phyloP scores from a whole-genome alignment of 2,113 vertebrate genomes.

The Cyprinodon tularosa region DNA sequence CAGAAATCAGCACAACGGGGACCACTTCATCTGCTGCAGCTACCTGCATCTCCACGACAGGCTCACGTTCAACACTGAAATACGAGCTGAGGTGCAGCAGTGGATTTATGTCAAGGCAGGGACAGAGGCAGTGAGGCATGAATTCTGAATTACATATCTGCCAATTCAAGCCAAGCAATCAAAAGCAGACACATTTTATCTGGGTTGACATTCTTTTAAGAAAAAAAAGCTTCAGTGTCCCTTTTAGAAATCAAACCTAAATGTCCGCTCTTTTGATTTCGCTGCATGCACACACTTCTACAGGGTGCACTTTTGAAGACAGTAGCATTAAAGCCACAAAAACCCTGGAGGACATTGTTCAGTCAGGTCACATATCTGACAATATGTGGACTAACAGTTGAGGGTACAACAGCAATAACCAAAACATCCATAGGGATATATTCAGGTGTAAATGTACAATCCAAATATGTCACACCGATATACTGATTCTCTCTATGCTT shows the following conservation, averaged over 20 bases:
- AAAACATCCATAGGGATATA: slow-evolving; percentile 8
- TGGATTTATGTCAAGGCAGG: neutral
- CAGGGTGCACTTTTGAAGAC: slow-evolving; percentile 9
- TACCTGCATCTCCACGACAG: slow-evolving; percentile 42
- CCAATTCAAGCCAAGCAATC: slow-evolving; percentile 8
- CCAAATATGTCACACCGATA: neutral
- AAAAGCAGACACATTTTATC: neutral
- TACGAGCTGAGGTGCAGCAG: slow-evolving; percentile 7
- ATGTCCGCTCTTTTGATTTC: neutral
- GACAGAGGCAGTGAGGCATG: neutral
- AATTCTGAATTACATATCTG: slow-evolving; percentile 18
- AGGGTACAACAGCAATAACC: slow-evolving; percentile 14
- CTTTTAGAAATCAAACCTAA: slow-evolving; percentile 2
- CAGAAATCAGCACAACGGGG: slow-evolving; percentile 63
- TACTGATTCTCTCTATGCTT: slow-evolving; percentile 6
- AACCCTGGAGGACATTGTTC: slow-evolving; percentile 32
- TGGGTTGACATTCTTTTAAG: neutral
- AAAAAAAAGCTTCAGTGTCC: neutral
- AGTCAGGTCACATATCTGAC: slow-evolving; percentile 7
- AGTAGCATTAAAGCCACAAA: slow-evolving; percentile 27
- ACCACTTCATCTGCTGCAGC: slow-evolving; percentile 28
- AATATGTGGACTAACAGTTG: slow-evolving; percentile 21
- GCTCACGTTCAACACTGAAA: neutral
- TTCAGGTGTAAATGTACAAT: slow-evolving; percentile 16
- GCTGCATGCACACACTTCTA: neutral